Evolutionary conservation across 2,888 invertebrate genomes (phyloP), one percentile per base, ranked within the genome.

Genomic region (Volucella bombylans): DNA sequence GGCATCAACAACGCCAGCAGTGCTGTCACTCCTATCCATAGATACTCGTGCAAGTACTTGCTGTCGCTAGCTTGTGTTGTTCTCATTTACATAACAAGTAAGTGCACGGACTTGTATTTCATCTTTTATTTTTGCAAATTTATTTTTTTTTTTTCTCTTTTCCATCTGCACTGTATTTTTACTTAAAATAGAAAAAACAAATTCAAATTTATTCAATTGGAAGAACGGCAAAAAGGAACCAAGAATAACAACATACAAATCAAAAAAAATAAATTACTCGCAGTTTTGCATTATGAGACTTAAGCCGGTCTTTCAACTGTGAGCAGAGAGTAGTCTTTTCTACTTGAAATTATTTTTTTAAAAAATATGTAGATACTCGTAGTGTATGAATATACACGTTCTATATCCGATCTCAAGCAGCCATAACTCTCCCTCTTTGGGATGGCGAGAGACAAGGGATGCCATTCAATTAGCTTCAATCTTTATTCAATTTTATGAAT

Each of bases 171-270:
- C 39, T 39, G 38, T 14, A 1, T 38, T 15, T 55, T 11, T 23
- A 23, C 10, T 14, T 15, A 18, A 67, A 47, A 43, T 38, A 72
- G 69, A 57, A 18, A 23, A 61, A 72, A 68, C 41, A 62, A 85
- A 76, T 81, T 81, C 62, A 76, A 85, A 77, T 80, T 80, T 80
- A 83, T 85, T 81, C 85, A 85, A 85, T 81, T 85, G 82, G 61
- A 71, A 69, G 39, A 59, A 59, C 18, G 14, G 50, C 18, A 23
- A 45, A 18, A 52, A 49, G 49, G 52, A 54, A 74, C 41, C 15
- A 62, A 45, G 39, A 62, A 55, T 57, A 43, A 12, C 47, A 43
- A 12, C 47, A n/a, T 9, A 14, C 9, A n/a, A 47, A 31, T 31
- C 31, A 31, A 31, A 31, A 31, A 31, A 31, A 31, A 31, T 6